Evolutionary conservation across 2,888 invertebrate genomes (phyloP).

Genomic region (Plusia festucae): DNA sequence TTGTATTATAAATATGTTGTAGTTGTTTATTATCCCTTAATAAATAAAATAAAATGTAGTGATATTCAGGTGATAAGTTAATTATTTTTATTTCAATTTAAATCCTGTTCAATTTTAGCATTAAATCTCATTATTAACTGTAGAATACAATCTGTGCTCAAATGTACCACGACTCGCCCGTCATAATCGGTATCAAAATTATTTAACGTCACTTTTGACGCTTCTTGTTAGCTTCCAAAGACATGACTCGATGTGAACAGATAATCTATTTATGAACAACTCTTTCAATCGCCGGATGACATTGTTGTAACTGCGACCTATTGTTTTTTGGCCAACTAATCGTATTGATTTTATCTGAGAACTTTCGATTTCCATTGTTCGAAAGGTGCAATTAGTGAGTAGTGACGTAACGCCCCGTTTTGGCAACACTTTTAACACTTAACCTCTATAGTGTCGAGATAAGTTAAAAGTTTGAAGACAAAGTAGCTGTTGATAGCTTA

Average conservation of each 20-base stretch:
- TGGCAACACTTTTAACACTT: slow-evolving; percentile 34
- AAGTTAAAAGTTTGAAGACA: slow-evolving; percentile 33
- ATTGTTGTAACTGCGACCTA: slow-evolving; percentile 33
- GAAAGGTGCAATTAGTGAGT: slow-evolving; percentile 37
- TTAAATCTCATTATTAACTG: slow-evolving; percentile 9
- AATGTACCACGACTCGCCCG: slow-evolving; percentile 64
- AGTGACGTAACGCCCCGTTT: slow-evolving; percentile 36
- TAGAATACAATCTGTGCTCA: slow-evolving; percentile 32
- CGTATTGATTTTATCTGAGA: slow-evolving; percentile 45
- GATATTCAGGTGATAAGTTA: no score
- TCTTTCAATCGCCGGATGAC: slow-evolving; percentile 41
- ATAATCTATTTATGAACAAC: slow-evolving; percentile 35
- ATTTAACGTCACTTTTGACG: slow-evolving; percentile 70
- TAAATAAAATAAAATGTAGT: no score
- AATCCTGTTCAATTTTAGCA: no score
- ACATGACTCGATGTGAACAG: slow-evolving; percentile 15
- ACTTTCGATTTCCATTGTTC: slow-evolving; percentile 54
- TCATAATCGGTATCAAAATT: slow-evolving; percentile 59
- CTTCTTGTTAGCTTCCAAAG: slow-evolving; percentile 65
- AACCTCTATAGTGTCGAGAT: slow-evolving; percentile 35
- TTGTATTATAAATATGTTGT: no score
- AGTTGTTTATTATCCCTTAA: no score
- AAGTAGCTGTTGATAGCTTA: slow-evolving; percentile 40
- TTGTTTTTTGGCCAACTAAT: slow-evolving; percentile 42
- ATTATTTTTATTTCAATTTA: no score